Base-by-base conservation (phyloP, 2,113 vertebrate species). In the Rutilus rutilus region DNA sequence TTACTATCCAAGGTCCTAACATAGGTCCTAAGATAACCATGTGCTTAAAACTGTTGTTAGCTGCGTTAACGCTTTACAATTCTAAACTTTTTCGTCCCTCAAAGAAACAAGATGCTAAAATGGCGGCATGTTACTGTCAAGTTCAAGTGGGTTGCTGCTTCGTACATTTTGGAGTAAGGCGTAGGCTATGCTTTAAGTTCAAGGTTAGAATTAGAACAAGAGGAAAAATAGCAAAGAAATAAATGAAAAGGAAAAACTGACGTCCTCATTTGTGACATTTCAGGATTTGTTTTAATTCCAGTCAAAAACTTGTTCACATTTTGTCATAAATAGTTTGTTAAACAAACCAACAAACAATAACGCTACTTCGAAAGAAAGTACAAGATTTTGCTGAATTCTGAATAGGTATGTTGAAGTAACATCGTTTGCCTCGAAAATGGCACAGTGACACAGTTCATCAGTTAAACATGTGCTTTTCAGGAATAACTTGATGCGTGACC, bases 361-460 rank as follows among this genome's bases (percentile, higher is more conserved):
- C 92, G 91, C 93, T 93, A 87, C 81, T 88, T 90, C 62, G 91
- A 90, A 93, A 83, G 64, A 73, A 94, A 94, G 89, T 92, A 93
- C 92, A 93, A 89, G 92, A 90, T 93, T 87, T 88, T 89, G 90
- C 88, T 94, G 88, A 87, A 89, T 93, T 86, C 90, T 89, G 89
- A 86, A 85, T 93, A 93, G 90, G 90, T 90, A 90, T 90, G 87
- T 91, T 92, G 90, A 88, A 91, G 90, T 84, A 91, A 93, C 92
- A 93, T 90, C 88, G 87, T 91, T 93, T 90, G 93, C 92, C 91
- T 94, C 90, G 90, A 89, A 87, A 89, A 92, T 94, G 93, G 92
- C 94, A 94, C 94, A 94, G 92, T 95, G 93, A 95, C 93, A 94
- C 93, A 95, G 92, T 95, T 94, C 93, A 94, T 94, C 92, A 94